Evolutionary conservation across 2,797 vertebrate genomes (phyloP), one percentile per base, ranked within the genome.

Genomic region (Onychomys leucogaster): DNA sequence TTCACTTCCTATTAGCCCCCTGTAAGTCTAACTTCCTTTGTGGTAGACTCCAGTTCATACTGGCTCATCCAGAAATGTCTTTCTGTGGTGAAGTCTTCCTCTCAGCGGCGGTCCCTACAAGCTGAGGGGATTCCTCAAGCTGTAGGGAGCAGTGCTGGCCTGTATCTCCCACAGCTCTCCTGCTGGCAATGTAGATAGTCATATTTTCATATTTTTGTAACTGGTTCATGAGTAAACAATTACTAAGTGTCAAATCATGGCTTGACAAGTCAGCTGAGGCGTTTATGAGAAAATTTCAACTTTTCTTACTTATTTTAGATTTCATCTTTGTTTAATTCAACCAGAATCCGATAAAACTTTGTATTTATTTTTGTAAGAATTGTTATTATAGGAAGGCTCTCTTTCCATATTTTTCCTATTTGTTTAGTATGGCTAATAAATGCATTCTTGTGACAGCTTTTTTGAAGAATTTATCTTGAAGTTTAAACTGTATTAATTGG

Each of bases 401-500:
- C 86, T 65, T 89, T 92, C 11, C n/a, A 3, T 91, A 63, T 77
- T 91, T 95, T 57, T 63, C 71, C 63, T 90, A 6, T 78, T 75
- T 92, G 29, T 6, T 92, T 88, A 87, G 12, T 63, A 14, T 90
- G 19, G 71, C 57, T 57, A 84, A 29, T 89, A 73, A 92, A 73
- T 85, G 11, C 91, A 91, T 88, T 88, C 46, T 55, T 97, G 43
- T 78, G 46, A 29, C 7, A 89, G 17, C 21, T 81, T 91, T 93
- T 89, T 41, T 29, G 91, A 91, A 95, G 55, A 87, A 67, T 95
- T 91, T 83, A 69, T 75, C 29, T 65, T 78, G 55, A 91, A 34
- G 73, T 80, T 14, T 25, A 49, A 57, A 83, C 1, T 13, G 16
- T 16, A 78, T 65, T 85, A 83, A 75, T 25, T 71, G 34, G 41